These are phyloP conservation scores for Calephelis perditalis DNA, from an alignment of 2,888 invertebrate genomes.

Conservation along the genomic window DNA sequence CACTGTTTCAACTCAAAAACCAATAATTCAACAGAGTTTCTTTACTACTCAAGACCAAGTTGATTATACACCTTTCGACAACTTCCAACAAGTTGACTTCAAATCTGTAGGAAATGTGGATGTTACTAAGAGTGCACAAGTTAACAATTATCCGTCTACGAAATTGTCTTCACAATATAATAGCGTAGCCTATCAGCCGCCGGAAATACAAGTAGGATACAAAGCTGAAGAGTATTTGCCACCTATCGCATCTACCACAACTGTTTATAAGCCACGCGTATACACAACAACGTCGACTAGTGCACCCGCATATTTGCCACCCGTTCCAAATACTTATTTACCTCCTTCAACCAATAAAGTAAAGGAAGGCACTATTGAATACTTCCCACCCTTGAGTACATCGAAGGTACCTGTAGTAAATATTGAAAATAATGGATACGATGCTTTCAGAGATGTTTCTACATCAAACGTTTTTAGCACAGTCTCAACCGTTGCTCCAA, in stretches of 20 bases:
- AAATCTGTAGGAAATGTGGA: slow-evolving; percentile 46
- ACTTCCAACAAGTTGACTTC: slow-evolving; percentile 37
- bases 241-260: slow-evolving; percentile 35
- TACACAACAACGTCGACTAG: slow-evolving; percentile 35
- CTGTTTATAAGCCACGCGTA: slow-evolving; percentile 30
- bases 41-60: slow-evolving; percentile 44
- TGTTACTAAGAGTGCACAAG: slow-evolving; percentile 51
- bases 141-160: slow-evolving; percentile 48
- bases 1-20: slow-evolving; percentile 45
- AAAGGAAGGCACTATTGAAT: slow-evolving; percentile 25
- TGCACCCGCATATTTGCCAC: slow-evolving; percentile 58
- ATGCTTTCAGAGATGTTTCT: slow-evolving; percentile 33
- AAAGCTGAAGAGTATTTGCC: slow-evolving; percentile 61
- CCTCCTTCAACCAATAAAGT: slow-evolving; percentile 28
- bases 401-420: slow-evolving; percentile 34
- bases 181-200: slow-evolving; percentile 50
- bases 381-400: slow-evolving; percentile 27
- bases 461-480: slow-evolving; percentile 25
- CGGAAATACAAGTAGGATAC: slow-evolving; percentile 61
- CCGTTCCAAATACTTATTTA: slow-evolving; percentile 38
- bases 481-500: slow-evolving; percentile 30
- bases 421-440: slow-evolving; percentile 44
- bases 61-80: slow-evolving; percentile 41
- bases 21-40: slow-evolving; percentile 45
- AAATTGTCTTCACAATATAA: slow-evolving; percentile 46